These are phyloP conservation scores for Eidolon helvum DNA, from an alignment of 2,113 vertebrate genomes.

Conservation along the genomic window DNA sequence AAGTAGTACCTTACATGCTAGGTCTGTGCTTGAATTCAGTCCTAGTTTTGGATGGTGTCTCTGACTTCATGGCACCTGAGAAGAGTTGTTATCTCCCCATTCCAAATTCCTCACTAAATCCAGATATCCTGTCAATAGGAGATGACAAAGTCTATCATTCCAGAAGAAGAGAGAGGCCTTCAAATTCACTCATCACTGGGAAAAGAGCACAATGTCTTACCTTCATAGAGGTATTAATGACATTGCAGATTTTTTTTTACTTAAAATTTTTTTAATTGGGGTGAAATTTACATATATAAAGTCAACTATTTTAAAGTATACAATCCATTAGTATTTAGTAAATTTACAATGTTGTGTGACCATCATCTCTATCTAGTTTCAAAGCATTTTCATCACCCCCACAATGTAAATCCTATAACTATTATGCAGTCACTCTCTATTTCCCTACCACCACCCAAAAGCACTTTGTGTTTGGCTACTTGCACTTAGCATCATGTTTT, in stretches of 20 bases:
- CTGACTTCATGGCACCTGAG: not conserved
- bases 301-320: not conserved
- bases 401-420: not conserved
- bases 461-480: not conserved
- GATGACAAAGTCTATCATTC: not conserved
- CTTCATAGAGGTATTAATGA: not conserved
- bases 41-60: not conserved
- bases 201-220: not conserved
- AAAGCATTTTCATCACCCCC: not conserved
- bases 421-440: fast-evolving
- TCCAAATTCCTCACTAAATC: not conserved
- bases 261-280: not conserved
- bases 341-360: not conserved
- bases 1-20: not conserved
- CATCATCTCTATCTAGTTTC: not conserved
- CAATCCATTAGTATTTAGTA: not conserved
- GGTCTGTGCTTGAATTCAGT: not conserved
- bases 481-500: not conserved
- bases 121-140: constrained; percentile 3
- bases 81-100: not conserved
- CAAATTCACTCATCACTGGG: not conserved
- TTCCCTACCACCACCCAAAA: not conserved
- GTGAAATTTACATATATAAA: not conserved
- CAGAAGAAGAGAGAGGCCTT: not conserved
- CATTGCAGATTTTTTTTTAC: not conserved